Conservation (phyloP, 2,888 invertebrate species). For the Ornithoptera alexandrae region DNA sequence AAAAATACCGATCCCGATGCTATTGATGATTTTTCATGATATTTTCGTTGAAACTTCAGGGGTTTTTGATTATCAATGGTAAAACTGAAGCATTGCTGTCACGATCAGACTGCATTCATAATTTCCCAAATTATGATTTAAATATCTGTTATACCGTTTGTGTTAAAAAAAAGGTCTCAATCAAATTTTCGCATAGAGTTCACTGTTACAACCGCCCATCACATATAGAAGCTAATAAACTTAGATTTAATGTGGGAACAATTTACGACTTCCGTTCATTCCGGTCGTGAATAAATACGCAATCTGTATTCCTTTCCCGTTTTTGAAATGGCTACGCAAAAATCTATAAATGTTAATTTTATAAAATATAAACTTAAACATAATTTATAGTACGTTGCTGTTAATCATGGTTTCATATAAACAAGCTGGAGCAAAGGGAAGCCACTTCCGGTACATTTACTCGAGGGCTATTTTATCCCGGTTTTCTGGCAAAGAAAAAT, state of each 20-base stretch:
- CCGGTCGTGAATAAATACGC: background rate
- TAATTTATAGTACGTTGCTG: background rate
- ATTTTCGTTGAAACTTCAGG: background rate
- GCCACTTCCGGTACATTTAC: conserved; percentile 3
- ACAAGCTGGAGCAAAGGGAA: background rate
- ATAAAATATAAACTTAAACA: background rate
- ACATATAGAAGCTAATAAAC: too few species aligned
- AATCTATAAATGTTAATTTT: background rate
- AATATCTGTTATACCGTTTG: too few species aligned
- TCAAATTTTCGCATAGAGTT: background rate
- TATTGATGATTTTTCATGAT: background rate
- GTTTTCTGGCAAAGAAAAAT: conserved; percentile 3
- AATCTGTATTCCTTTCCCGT: background rate
- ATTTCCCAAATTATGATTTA: background rate
- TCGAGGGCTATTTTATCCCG: conserved; percentile 1
- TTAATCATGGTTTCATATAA: background rate
- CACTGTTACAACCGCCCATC: background rate
- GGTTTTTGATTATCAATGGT: background rate
- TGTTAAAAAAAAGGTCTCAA: background rate
- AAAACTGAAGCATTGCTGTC: background rate
- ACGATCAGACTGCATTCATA: background rate
- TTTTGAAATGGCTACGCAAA: background rate
- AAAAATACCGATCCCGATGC: background rate
- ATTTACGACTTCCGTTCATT: too few species aligned
- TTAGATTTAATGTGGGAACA: too few species aligned